phyloP scores from a whole-genome alignment of 2,888 invertebrate genomes.

The Bellardia pandia region DNA sequence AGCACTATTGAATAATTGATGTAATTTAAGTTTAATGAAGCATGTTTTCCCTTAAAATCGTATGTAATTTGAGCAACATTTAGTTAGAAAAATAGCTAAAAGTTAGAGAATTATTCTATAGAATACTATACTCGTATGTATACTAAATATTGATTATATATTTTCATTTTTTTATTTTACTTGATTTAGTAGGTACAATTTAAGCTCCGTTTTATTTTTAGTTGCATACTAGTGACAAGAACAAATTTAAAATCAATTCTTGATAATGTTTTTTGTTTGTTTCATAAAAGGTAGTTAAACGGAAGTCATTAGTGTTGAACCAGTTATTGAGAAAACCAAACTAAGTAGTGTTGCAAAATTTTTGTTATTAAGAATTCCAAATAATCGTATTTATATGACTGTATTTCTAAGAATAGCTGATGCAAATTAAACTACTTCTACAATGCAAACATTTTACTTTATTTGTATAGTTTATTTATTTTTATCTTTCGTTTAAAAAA shows the following conservation, averaged over 20 bases:
- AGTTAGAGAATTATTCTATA: neutral
- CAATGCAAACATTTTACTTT: too few relatives aligned
- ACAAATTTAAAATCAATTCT: neutral
- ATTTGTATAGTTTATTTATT: too few relatives aligned
- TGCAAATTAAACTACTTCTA: too few relatives aligned
- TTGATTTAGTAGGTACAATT: conserved; percentile 9
- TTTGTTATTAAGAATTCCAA: too few relatives aligned
- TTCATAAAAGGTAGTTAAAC: neutral
- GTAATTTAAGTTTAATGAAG: conserved; percentile 1
- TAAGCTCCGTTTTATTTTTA: neutral
- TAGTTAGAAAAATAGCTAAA: neutral
- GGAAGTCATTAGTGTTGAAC: neutral
- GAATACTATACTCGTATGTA: neutral
- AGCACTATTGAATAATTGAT: neutral
- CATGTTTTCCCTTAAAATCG: neutral
- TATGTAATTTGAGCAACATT: neutral
- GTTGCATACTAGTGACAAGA: neutral
- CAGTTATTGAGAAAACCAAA: too few relatives aligned
- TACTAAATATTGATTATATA: too few relatives aligned
- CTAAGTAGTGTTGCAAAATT: too few relatives aligned
- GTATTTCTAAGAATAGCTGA: too few relatives aligned
- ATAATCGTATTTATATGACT: too few relatives aligned
- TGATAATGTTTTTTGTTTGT: neutral
- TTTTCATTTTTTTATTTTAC: neutral
- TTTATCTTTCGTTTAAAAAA: too few relatives aligned